Evolutionary conservation across 2,113 vertebrate species (phyloP).

Genomic region (Callithrix jacchus): DNA sequence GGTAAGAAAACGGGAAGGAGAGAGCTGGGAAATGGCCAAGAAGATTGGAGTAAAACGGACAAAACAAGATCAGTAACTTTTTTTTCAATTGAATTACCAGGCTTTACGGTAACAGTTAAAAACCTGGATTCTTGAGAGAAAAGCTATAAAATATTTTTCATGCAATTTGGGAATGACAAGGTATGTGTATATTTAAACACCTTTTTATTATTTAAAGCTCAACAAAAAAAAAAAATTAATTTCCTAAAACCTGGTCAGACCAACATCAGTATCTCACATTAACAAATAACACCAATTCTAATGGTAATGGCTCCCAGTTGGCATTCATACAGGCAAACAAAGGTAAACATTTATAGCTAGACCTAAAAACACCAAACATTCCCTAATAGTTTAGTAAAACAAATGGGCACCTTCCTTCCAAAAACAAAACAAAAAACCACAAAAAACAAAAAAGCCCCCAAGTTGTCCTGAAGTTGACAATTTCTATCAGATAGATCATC

Average conservation of each 20-base stretch:
- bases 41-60: conserved; percentile 76
- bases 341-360: conserved; percentile 91
- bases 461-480: conserved; percentile 85
- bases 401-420: conserved; percentile 85
- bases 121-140: conserved; percentile 79
- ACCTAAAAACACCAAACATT: conserved; percentile 85
- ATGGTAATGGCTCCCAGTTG: conserved; percentile 87
- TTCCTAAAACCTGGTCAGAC: conserved; percentile 81
- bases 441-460: conserved; percentile 72
- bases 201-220: conserved; percentile 72
- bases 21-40: conserved; percentile 77
- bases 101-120: conserved; percentile 79
- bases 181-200: conserved; percentile 70
- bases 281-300: conserved; percentile 79
- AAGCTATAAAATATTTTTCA: conserved; percentile 64
- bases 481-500: conserved; percentile 83
- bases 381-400: conserved; percentile 77
- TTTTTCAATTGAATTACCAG: conserved; percentile 67
- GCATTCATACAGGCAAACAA: conserved; percentile 97
- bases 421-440: conserved; percentile 69
- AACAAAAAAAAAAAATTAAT: conserved; percentile 67
- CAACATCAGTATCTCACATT: conserved; percentile 77
- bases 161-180: conserved; percentile 81
- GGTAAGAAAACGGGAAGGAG: conserved; percentile 43
- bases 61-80: conserved; percentile 52